Percentiles rank a stretch among this genome's conserved stretches.
phyloP scores from a whole-genome alignment of 2,113 vertebrate genomes.

The Rhinoderma darwinii region DNA sequence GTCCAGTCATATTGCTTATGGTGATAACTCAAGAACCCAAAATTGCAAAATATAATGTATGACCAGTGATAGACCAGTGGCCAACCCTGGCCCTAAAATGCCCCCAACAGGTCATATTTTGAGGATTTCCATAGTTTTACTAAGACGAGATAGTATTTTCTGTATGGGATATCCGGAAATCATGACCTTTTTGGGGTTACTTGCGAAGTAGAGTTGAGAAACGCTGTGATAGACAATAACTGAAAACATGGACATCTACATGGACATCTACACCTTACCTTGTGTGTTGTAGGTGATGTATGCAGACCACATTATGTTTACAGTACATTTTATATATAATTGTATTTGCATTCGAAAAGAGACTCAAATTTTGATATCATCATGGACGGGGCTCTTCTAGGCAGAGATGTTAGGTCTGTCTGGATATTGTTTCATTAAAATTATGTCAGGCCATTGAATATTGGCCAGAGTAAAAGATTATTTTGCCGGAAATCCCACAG shows the following conservation, averaged over 20 bases:
- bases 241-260: no score
- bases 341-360: neutral
- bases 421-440: constrained; percentile 43
- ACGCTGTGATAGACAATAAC: neutral
- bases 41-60: no score
- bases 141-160: neutral
- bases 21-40: no score
- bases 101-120: no score
- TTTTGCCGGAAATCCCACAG: constrained; percentile 8
- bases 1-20: neutral
- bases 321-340: no score
- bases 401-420: neutral
- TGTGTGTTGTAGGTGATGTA: neutral
- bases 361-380: neutral
- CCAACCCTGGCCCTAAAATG: no score
- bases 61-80: no score
- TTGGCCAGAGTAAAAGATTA: constrained; percentile 37
- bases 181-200: neutral
- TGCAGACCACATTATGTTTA: no score
- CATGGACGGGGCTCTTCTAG: neutral
- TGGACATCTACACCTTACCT: neutral
- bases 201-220: neutral
- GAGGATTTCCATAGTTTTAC: neutral
- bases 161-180: neutral
- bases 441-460: constrained; percentile 36